phyloP scores from a whole-genome alignment of 2,888 invertebrate species.

The Rhorus exstirpatorius region DNA sequence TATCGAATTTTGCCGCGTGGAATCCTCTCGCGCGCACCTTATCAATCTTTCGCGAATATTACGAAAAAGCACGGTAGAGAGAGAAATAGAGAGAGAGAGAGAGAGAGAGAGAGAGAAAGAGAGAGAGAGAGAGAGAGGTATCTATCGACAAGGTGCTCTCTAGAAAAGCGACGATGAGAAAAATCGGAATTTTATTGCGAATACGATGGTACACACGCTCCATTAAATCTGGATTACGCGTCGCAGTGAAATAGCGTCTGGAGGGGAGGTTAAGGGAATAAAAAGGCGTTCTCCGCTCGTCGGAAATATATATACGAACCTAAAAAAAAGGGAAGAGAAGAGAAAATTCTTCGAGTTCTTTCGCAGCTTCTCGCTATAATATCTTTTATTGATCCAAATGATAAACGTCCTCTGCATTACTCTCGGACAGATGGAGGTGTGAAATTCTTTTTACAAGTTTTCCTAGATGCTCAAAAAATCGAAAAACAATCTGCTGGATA shows the following conservation, averaged over 20 bases:
- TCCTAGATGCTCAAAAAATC: too few relatives aligned
- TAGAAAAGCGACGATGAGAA: slow-evolving; percentile 45
- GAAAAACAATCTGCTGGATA: too few relatives aligned
- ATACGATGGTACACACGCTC: slow-evolving; percentile 66
- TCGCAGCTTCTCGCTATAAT: slow-evolving; percentile 5
- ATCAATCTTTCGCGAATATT: slow-evolving; percentile 36
- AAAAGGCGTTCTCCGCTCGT: slow-evolving; percentile 40
- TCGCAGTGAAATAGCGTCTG: slow-evolving; percentile 48
- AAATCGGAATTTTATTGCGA: slow-evolving; percentile 73
- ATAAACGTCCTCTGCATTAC: too few relatives aligned
- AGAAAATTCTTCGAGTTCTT: slow-evolving; percentile 20
- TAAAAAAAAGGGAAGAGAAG: neutral
- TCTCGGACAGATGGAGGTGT: too few relatives aligned
- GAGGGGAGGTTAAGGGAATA: slow-evolving; percentile 37
- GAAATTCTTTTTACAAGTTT: too few relatives aligned
- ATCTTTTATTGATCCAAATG: too few relatives aligned
- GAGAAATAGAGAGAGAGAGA: too few relatives aligned
- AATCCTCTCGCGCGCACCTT: slow-evolving; percentile 8
- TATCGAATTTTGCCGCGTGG: slow-evolving; percentile 37
- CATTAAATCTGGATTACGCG: slow-evolving; percentile 74
- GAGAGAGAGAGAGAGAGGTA: too few relatives aligned
- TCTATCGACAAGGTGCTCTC: neutral
- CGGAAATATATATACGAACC: slow-evolving; percentile 33
- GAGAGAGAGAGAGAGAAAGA: neutral
- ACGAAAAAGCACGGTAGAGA: slow-evolving; percentile 2